These are phyloP conservation scores for Simalia tracyae DNA, from an alignment of 2,797 vertebrate genomes.

Conservation along the genomic window DNA sequence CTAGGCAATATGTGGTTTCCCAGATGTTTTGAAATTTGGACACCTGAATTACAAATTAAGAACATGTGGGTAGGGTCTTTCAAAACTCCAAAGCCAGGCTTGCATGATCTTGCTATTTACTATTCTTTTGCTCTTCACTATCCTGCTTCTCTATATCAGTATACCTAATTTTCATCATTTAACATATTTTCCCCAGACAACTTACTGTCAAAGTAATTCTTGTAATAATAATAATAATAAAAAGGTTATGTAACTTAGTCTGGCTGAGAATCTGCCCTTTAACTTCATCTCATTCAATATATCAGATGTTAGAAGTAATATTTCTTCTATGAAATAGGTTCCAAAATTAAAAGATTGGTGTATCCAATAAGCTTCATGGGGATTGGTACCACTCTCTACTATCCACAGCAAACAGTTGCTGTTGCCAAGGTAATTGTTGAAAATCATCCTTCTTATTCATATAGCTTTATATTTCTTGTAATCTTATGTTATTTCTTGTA, in stretches of 20 bases:
- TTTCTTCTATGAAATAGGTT: conserved; percentile 77
- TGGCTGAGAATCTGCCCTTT: neutral
- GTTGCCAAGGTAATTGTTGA: conserved; percentile 77
- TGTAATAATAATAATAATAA: neutral
- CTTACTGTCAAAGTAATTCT: neutral
- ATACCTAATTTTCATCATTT: neutral
- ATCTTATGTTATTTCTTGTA: neutral
- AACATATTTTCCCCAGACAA: neutral
- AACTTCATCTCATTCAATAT: neutral
- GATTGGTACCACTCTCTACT: conserved; percentile 88
- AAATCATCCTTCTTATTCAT: conserved; percentile 26
- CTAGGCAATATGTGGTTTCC: neutral
- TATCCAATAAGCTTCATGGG: conserved; percentile 86
- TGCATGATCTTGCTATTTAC: neutral
- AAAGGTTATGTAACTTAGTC: neutral
- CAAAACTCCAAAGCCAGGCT: neutral
- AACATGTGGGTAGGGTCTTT: neutral
- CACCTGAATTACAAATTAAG: neutral
- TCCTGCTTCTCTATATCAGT: neutral
- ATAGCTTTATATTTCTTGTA: conserved; percentile 16
- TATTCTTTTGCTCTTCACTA: neutral
- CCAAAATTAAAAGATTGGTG: conserved; percentile 83
- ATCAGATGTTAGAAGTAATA: neutral
- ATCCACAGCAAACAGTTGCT: conserved; percentile 85
- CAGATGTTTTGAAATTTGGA: neutral